Evolutionary conservation across 1,140 invertebrate genomes (phyloP).

Genomic region (Pachypsylla venusta): DNA sequence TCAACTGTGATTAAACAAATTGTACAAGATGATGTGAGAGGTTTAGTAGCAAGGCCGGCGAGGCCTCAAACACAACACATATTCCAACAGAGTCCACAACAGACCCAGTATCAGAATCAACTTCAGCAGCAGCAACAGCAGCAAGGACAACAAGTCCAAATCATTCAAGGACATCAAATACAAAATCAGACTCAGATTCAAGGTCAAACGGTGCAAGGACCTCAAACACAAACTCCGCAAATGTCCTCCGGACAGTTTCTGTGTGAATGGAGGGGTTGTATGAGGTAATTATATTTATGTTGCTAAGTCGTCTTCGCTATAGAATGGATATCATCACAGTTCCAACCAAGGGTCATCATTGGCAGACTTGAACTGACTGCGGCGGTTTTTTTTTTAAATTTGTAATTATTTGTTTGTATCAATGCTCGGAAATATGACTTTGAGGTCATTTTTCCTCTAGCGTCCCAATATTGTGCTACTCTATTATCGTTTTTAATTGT

Average conservation of each 20-base stretch:
- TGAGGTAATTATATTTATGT: slow-evolving; percentile 38
- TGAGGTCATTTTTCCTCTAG: too few relatives aligned
- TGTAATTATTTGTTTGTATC: too few relatives aligned
- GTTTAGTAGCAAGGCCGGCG: not conserved
- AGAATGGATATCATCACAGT: too few relatives aligned
- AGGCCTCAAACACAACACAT: too few relatives aligned
- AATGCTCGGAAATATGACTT: too few relatives aligned
- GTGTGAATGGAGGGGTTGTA: slow-evolving; percentile 85
- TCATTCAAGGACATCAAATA: slow-evolving; percentile 15
- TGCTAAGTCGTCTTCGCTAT: not conserved
- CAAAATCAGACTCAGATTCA: not conserved
- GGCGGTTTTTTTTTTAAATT: too few relatives aligned
- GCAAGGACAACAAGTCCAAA: slow-evolving; percentile 17
- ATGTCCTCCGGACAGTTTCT: slow-evolving; percentile 37
- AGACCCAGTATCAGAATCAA: not conserved
- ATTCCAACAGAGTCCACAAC: too few relatives aligned
- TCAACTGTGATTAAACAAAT: not conserved
- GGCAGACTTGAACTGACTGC: too few relatives aligned
- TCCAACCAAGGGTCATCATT: too few relatives aligned
- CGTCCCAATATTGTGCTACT: too few relatives aligned
- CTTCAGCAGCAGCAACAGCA: slow-evolving; percentile 17
- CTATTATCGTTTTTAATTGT: too few relatives aligned
- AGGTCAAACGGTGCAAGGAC: not conserved
- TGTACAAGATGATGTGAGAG: too few relatives aligned
- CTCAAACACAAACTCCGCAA: slow-evolving; percentile 1